phyloP scores from a whole-genome alignment of 2,888 invertebrate genomes.

The Leptinotarsa peninsularis region DNA sequence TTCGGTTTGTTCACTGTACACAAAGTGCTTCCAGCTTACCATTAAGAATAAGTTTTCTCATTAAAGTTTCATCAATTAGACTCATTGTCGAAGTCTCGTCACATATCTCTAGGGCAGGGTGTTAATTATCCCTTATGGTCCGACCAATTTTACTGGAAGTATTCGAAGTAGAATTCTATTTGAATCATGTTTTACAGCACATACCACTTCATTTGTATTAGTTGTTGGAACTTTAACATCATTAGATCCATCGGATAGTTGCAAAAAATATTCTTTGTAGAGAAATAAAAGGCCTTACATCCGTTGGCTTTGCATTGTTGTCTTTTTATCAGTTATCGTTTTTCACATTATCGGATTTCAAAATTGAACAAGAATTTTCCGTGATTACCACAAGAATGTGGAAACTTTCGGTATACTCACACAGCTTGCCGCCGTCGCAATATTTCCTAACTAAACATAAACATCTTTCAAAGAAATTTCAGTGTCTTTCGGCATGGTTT shows the following conservation, averaged over 20 bases:
- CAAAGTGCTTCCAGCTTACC: too few relatives aligned
- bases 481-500: neutral
- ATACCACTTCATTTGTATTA: neutral
- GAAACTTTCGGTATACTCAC: neutral
- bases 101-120: too few relatives aligned
- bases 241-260: neutral
- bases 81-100: too few relatives aligned
- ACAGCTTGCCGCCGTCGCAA: neutral
- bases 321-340: neutral
- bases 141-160: too few relatives aligned
- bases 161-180: too few relatives aligned
- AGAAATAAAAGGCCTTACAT: neutral
- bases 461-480: neutral
- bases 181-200: too few relatives aligned
- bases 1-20: too few relatives aligned
- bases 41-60: too few relatives aligned
- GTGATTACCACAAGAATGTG: neutral
- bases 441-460: neutral
- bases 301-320: slow-evolving; percentile 9
- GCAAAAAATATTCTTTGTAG: neutral
- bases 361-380: neutral
- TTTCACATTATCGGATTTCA: neutral
- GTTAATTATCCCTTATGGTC: too few relatives aligned
- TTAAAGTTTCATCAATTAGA: too few relatives aligned
- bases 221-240: neutral